Evolutionary conservation across 1,140 invertebrate species (phyloP).

Genomic region (Trichonephila inaurata): DNA sequence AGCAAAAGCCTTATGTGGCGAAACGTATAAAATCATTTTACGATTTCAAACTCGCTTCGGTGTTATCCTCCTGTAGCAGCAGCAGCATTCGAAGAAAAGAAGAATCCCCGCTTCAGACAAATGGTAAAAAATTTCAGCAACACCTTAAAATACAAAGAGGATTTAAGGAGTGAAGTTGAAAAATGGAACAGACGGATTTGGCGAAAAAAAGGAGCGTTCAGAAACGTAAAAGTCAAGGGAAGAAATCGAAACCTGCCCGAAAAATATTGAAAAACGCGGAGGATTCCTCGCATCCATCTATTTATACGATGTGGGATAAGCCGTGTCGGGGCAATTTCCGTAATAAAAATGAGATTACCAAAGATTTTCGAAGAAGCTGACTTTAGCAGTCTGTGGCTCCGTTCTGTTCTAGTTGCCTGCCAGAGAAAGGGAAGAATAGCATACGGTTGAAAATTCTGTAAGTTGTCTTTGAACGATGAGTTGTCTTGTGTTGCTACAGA

Average conservation of each 20-base stretch:
- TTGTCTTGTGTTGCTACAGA: neutral
- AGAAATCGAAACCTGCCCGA: constrained; percentile 10
- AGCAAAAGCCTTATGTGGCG: neutral
- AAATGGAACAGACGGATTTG: constrained; percentile 61
- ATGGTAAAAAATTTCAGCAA: constrained; percentile 55
- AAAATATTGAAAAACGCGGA: constrained; percentile 53
- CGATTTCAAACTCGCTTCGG: neutral
- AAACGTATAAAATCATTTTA: constrained; percentile 32
- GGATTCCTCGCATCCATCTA: constrained; percentile 33
- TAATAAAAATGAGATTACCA: constrained; percentile 69
- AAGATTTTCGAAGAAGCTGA: constrained; percentile 57
- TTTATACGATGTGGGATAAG: constrained; percentile 20
- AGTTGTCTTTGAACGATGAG: constrained; percentile 20
- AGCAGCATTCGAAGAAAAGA: neutral
- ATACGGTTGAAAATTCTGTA: neutral
- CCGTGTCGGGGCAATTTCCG: constrained; percentile 50
- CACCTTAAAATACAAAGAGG: constrained; percentile 48
- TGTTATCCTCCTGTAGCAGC: neutral
- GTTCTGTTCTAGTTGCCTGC: neutral
- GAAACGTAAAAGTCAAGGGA: constrained; percentile 16
- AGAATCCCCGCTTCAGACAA: constrained; percentile 29
- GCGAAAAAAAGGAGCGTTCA: neutral
- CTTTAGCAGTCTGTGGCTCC: constrained; percentile 45
- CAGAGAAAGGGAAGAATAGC: neutral
- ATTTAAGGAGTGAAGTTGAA: constrained; percentile 41